A percentile compares a stretch with the other conserved stretches of the same genome.
phyloP scores from a whole-genome alignment of 2,797 vertebrate genomes.

The Gallinago solitaria region DNA sequence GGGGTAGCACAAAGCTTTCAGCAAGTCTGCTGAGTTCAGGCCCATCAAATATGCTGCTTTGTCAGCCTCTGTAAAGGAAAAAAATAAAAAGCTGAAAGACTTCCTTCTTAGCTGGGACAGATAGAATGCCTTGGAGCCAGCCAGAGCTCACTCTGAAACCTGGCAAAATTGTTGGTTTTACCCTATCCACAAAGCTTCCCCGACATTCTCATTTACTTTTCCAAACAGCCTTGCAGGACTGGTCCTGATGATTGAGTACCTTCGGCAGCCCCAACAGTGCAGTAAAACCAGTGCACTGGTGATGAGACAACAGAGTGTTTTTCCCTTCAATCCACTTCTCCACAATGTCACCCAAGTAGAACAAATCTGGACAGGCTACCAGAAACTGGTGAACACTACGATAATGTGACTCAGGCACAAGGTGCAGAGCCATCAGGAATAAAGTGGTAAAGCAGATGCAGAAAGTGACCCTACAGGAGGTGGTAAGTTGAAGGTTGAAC shows the following conservation, averaged over 20 bases:
- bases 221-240: not conserved
- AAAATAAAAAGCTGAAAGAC: not conserved
- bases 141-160: not conserved
- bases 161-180: not conserved
- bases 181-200: not conserved
- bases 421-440: not conserved
- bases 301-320: not conserved
- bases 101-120: not conserved
- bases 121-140: not conserved
- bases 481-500: not conserved
- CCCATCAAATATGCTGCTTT: constrained; percentile 88
- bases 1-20: constrained; percentile 89
- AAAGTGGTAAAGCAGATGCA: not conserved
- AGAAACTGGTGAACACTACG: not conserved
- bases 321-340: not conserved
- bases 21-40: constrained; percentile 87
- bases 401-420: not conserved
- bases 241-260: not conserved
- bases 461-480: not conserved
- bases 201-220: not conserved
- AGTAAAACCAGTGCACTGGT: not conserved
- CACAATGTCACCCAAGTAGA: not conserved
- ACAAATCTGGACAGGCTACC: not conserved
- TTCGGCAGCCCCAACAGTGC: not conserved
- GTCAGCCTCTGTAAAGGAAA: constrained; percentile 83